These are phyloP conservation scores for Platichthys flesus DNA, from an alignment of 2,113 vertebrate genomes.

Conservation along the genomic window DNA sequence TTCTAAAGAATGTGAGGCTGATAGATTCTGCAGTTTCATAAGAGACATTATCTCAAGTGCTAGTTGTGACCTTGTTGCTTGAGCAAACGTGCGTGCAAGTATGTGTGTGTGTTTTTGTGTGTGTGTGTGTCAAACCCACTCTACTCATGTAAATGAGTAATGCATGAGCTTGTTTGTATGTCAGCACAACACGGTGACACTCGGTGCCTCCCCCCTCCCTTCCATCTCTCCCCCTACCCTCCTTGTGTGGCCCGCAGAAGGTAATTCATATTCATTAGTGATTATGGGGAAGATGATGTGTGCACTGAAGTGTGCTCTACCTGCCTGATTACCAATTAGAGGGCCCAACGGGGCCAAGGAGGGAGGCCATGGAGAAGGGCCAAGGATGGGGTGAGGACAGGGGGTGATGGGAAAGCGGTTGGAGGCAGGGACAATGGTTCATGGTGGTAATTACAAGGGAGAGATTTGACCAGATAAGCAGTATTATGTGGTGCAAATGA, in stretches of 20 bases:
- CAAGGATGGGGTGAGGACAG: slow-evolving; percentile 55
- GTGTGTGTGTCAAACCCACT: slow-evolving; percentile 44
- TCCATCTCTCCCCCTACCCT: neutral
- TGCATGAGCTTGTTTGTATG: slow-evolving; percentile 73
- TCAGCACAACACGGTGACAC: slow-evolving; percentile 64
- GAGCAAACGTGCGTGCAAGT: slow-evolving; percentile 15
- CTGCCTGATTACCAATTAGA: slow-evolving; percentile 83
- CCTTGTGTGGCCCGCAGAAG: slow-evolving; percentile 73
- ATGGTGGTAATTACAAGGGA: slow-evolving; percentile 72
- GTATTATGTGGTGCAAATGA: slow-evolving; percentile 69
- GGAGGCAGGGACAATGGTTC: slow-evolving; percentile 58
- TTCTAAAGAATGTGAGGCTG: neutral
- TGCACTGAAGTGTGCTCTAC: slow-evolving; percentile 80
- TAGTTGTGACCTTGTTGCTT: slow-evolving; percentile 58
- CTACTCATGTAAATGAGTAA: slow-evolving; percentile 70
- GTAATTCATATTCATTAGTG: slow-evolving; percentile 85
- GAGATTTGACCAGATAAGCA: slow-evolving; percentile 81
- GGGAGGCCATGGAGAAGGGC: slow-evolving; percentile 41
- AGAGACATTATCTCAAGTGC: slow-evolving; percentile 1
- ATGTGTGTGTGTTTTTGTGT: slow-evolving; percentile 28
- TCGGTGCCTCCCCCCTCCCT: slow-evolving; percentile 3
- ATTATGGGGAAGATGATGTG: slow-evolving; percentile 75
- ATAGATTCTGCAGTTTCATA: slow-evolving; percentile 6
- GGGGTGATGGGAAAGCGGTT: slow-evolving; percentile 43
- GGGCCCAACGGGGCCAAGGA: slow-evolving; percentile 53